These are phyloP conservation scores for Gibbula magus DNA, from an alignment of 2,888 invertebrate species.

Conservation along the genomic window DNA sequence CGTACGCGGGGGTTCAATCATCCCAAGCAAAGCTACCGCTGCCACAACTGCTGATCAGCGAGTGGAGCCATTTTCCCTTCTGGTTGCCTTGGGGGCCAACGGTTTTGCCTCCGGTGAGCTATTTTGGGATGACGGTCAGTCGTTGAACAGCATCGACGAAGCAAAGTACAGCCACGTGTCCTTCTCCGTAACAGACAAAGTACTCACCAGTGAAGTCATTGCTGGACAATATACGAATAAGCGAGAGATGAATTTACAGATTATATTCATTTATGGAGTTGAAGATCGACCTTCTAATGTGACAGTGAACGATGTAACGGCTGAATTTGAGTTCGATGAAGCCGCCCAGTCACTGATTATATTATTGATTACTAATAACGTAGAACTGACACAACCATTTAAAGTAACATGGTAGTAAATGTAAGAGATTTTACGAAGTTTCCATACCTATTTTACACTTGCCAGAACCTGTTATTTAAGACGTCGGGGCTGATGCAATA, in stretches of 20 bases:
- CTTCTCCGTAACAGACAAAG: background rate
- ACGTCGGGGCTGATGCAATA: too few species aligned
- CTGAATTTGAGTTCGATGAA: background rate
- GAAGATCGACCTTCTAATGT: background rate
- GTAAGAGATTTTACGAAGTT: too few species aligned
- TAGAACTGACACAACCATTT: too few species aligned
- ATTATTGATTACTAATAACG: too few species aligned
- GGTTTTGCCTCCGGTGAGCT: constrained; percentile 54
- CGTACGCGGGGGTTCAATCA: constrained; percentile 83
- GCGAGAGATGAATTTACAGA: background rate
- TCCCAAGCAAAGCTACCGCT: constrained; percentile 80
- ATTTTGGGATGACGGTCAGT: constrained; percentile 67
- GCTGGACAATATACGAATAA: background rate
- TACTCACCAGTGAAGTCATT: background rate
- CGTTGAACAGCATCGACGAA: constrained; percentile 26
- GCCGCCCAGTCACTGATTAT: too few species aligned
- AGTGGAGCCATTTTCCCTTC: constrained; percentile 47
- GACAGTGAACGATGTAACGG: background rate
- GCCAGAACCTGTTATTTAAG: too few species aligned
- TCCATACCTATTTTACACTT: too few species aligned
- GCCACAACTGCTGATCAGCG: constrained; percentile 79
- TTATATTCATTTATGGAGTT: background rate
- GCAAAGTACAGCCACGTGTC: background rate
- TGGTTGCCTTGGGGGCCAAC: constrained; percentile 45
- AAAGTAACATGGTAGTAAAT: too few species aligned